phyloP scores from a whole-genome alignment of 2,113 vertebrate genomes.

The Cephalopterus ornatus region DNA sequence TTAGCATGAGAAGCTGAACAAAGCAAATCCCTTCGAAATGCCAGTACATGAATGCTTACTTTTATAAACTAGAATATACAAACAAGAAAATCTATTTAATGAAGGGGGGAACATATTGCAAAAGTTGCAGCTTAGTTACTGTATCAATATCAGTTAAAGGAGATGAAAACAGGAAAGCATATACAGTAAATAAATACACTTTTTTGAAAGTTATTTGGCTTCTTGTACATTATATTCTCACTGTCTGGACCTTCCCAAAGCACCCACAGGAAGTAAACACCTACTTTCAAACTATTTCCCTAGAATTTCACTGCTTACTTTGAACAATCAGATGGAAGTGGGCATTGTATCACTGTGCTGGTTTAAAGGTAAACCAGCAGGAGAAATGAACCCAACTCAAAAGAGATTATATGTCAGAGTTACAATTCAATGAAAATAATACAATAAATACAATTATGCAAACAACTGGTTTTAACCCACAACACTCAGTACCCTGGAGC shows the following conservation, averaged over 20 bases:
- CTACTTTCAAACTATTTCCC: background rate
- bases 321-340: background rate
- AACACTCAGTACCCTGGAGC: too few species aligned
- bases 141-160: background rate
- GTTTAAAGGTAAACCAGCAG: too few species aligned
- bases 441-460: too few species aligned
- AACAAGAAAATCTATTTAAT: background rate
- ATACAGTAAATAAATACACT: background rate
- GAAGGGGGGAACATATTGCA: background rate
- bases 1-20: background rate
- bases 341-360: background rate
- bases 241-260: background rate
- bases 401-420: too few species aligned
- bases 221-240: background rate
- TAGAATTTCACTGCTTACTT: background rate
- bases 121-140: background rate
- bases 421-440: too few species aligned
- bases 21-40: background rate
- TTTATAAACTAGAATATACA: background rate
- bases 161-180: background rate
- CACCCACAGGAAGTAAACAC: background rate
- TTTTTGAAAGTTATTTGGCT: background rate
- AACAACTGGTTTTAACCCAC: too few species aligned
- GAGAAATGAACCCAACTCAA: too few species aligned
- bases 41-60: background rate